These are phyloP conservation scores for Brachypterus glaber DNA, from an alignment of 2,888 invertebrate species.

Conservation along the genomic window DNA sequence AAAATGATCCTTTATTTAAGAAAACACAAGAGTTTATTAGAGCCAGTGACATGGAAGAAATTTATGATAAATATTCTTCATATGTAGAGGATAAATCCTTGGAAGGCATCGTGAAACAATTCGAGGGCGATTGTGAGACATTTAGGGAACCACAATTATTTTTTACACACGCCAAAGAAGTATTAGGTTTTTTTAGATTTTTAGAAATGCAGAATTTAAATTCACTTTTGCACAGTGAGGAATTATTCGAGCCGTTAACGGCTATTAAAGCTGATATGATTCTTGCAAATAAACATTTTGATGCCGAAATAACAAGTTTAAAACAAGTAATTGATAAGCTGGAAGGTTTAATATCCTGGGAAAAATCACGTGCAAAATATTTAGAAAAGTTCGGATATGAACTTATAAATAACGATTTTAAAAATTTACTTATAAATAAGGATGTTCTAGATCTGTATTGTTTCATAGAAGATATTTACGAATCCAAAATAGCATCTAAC, in stretches of 20 bases:
- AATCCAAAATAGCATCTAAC: slow-evolving; percentile 48
- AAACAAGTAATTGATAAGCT: slow-evolving; percentile 39
- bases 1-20: slow-evolving; percentile 37
- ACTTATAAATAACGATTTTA: slow-evolving; percentile 49
- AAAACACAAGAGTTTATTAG: slow-evolving; percentile 7
- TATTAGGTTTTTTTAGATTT: slow-evolving; percentile 48
- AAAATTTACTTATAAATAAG: slow-evolving; percentile 45
- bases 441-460: slow-evolving; percentile 49
- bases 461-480: slow-evolving; percentile 56
- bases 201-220: slow-evolving; percentile 56
- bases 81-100: slow-evolving; percentile 28
- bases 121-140: slow-evolving; percentile 40
- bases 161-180: slow-evolving; percentile 47
- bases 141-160: slow-evolving; percentile 43
- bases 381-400: slow-evolving; percentile 47
- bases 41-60: slow-evolving; percentile 20
- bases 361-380: slow-evolving; percentile 44
- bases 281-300: slow-evolving; percentile 38
- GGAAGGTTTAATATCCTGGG: slow-evolving; percentile 39
- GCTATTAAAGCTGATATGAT: slow-evolving; percentile 43
- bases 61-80: slow-evolving; percentile 28
- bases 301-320: slow-evolving; percentile 37
- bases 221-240: slow-evolving; percentile 51
- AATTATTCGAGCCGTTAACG: slow-evolving; percentile 45
- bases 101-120: slow-evolving; percentile 41